These are phyloP conservation scores for Cephalotes varians DNA, from an alignment of 2,888 invertebrate genomes.

Conservation along the genomic window DNA sequence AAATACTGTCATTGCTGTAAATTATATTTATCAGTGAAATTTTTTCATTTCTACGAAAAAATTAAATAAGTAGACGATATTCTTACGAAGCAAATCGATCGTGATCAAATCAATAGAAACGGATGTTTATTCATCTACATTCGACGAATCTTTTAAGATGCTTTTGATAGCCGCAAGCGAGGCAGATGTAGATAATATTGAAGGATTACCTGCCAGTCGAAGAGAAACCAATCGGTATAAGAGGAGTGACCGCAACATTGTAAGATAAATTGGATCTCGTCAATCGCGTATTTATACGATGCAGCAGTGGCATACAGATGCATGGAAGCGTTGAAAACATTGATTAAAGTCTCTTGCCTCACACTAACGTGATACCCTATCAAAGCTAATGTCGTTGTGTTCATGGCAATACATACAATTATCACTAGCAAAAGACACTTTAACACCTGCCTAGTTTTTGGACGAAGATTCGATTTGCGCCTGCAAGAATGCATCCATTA, in stretches of 20 bases:
- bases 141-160: not conserved
- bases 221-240: conserved; percentile 80
- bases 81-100: not conserved
- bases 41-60: not conserved
- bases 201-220: conserved; percentile 81
- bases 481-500: conserved; percentile 60
- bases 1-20: not conserved
- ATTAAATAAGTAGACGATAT: not conserved
- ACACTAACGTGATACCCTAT: conserved; percentile 78
- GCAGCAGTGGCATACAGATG: conserved; percentile 75
- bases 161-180: not conserved
- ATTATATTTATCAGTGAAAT: not conserved
- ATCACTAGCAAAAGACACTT: conserved; percentile 73
- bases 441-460: conserved; percentile 68
- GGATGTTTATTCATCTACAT: not conserved
- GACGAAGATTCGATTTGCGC: conserved; percentile 67
- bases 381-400: conserved; percentile 76
- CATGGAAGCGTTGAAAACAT: conserved; percentile 80
- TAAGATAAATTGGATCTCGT: conserved; percentile 80
- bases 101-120: too few species aligned
- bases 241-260: conserved; percentile 81
- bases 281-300: conserved; percentile 77
- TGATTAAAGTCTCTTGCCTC: conserved; percentile 70
- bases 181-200: not conserved
- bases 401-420: conserved; percentile 75